Evolutionary conservation across 2,888 invertebrate genomes (phyloP), one percentile per base, ranked within the genome.

Genomic region (Melikaiella ostensackeni): DNA sequence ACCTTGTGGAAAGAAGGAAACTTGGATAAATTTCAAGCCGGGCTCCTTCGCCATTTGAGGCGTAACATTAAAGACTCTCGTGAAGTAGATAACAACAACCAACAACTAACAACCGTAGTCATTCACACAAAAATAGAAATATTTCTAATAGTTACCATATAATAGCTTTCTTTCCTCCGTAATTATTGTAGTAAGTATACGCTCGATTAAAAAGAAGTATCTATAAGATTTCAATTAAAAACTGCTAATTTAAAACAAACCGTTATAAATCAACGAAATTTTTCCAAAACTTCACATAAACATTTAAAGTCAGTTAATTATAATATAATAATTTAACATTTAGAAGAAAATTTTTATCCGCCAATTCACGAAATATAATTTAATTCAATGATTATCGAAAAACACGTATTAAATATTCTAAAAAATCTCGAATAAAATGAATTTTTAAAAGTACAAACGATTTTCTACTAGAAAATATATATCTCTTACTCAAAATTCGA

Each of bases 61-160:
- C 84, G 84, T 89, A 89, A 90, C 89, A 89, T 89, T 88, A 87
- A 89, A 90, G 87, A 88, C 88, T 89, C 89, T 90, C 89, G 87
- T 88, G 85, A 89, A 89, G 86, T 90, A 88, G 86, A 90, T 90
- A 90, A 90, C 90, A 90, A 90, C 89, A 89, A 89, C 88, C 89
- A 90, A 90, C 90, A 90, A 89, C 89, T 89, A 90, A 90, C 90
- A 89, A 89, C 86, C 89, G 85, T 88, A 86, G 85, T 87, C 89
- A 89, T 89, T 90, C 89, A 89, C 90, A 88, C 89, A 88, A 89
- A 90, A 90, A 90, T 89, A 90, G 87, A 88, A 88, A 88, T 87
- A 89, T 87, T 73, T 70, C 70, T 70, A 70, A 83, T 66, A 66
- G 24, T 66, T 66, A 66, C n/a, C 66, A 11, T 46, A 64, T 42